Base-by-base conservation (phyloP, 2,113 vertebrate genomes). In the Plectropomus leopardus region DNA sequence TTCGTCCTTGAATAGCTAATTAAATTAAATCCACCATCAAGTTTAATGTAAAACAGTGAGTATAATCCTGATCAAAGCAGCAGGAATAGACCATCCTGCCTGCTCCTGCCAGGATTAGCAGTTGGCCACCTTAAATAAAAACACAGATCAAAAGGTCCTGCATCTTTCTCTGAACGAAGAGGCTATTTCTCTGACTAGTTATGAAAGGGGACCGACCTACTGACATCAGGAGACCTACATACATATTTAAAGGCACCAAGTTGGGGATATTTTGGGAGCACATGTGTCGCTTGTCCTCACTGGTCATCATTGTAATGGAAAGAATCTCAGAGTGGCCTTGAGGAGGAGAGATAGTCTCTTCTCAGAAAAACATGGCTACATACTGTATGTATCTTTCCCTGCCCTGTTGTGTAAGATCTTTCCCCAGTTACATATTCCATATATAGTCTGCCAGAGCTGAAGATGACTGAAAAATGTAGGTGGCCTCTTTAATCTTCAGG, bases 51-150 rank as follows among this genome's bases (percentile, higher is more conserved):
- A 77, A 80, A 74, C 42, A 63, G 48, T 51, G 54, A 53, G 50
- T 44, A 5, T 88, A 86, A 92, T 71, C 84, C 86, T 73, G 68
- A 87, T 90, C 73, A 61, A 73, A 57, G 63, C 26, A 17, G 51
- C 68, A 68, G 74, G 87, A 91, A 90, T 88, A 90, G 80, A 72
- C 28, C 1, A 65, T 72, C 63, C 51, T 76, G 40, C 58, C 42
- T 79, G 70, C 23, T 58, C 30, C 11, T n/a, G 50, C 45, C 45
- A 47, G 76, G 74, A 87, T 86, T 84, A 84, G 24, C 4, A 13
- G 53, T 50, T 71, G 72, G 30, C 34, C 15, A 72, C 32, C 36
- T 77, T 70, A 21, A 61, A 53, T 19, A 53, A 16, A 42, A 65
- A 60, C 63, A 57, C 58, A 10, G 70, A 64, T 74, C 55, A 77